Conservation (phyloP, 1,140 invertebrate species). For the Mactra quadrangularis region DNA sequence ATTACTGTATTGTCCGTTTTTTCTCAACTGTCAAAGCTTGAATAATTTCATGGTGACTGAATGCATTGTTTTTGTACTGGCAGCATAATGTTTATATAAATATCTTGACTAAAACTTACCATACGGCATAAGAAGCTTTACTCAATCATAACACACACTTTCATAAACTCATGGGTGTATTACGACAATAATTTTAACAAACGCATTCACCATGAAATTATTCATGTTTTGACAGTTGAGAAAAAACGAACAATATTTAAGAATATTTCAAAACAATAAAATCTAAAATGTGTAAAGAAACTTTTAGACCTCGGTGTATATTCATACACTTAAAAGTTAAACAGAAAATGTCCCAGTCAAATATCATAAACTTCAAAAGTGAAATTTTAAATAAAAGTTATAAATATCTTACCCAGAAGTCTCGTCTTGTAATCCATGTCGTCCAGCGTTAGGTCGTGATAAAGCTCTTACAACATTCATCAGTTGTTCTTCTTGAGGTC, state of each 20-base stretch:
- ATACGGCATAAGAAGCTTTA: too few relatives aligned
- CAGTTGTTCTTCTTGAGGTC: constrained; percentile 76
- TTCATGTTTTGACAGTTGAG: background rate
- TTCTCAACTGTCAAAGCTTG: too few relatives aligned
- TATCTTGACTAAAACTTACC: too few relatives aligned
- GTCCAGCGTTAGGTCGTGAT: constrained; percentile 76
- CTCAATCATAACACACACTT: too few relatives aligned
- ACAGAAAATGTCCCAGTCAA: background rate
- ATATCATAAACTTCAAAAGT: background rate
- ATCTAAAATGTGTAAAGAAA: background rate
- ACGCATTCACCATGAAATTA: too few relatives aligned
- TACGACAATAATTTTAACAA: too few relatives aligned
- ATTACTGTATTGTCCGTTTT: too few relatives aligned
- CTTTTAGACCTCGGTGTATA: background rate
- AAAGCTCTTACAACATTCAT: constrained; percentile 76
- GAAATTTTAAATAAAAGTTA: too few relatives aligned
- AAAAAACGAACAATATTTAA: background rate
- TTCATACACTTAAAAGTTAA: background rate
- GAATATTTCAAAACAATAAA: background rate
- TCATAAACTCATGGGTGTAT: too few relatives aligned
- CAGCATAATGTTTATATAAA: too few relatives aligned
- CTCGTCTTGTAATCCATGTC: constrained; percentile 67
- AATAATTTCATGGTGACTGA: too few relatives aligned
- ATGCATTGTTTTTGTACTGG: too few relatives aligned
- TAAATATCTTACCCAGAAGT: constrained; percentile 63